Base-by-base conservation (phyloP, 2,888 invertebrate genomes). In the Stomorhina lunata region DNA sequence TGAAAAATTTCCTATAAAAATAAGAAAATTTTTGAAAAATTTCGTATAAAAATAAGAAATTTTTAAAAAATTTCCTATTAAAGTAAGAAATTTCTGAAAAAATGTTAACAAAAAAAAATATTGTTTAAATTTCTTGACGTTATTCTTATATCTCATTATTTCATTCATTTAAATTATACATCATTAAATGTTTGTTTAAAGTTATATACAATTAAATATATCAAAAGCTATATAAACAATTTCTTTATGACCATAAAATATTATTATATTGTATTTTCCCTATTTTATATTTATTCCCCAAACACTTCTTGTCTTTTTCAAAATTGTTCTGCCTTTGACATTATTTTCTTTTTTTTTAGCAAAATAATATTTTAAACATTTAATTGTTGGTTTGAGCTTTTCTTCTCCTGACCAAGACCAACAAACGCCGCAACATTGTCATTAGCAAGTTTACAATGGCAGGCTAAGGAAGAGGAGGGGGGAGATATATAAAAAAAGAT, bases 361-460 rank as follows among this genome's bases (percentile, higher is more conserved):
- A 53, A 71, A 45, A 12, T 34, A 48, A 32, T 59, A 59, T 48
- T 72, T 72, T 27, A 40, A 71, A 45, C 25, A 48, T 34, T n/a
- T 61, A 61, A 61, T 61, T 61, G n/a, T 61, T 61, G 37, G 61
- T 34, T 59, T 22, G 32, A 43, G 15, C 15, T 57, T 15, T 55
- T n/a, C n/a, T n/a, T n/a, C n/a, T n/a, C n/a, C n/a, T n/a, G n/a
- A n/a, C n/a, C n/a, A n/a, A n/a, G 29, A 37, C 69, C 29, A 40
- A 10, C 7, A 20, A 20, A 25, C n/a, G n/a, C 27, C 29, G 43
- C 9, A 69, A 72, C 25, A 66, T 57, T 32, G 45, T 48, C 71
- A 59, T 71, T 71, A 59, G 45, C 71, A 25, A 34, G 34, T 48
- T 10, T 22, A n/a, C 50, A 10, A 27, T 50, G 50, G 50, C 22